Percentiles rank a stretch among this genome's conserved stretches.
phyloP scores from a whole-genome alignment of 1,140 invertebrate species.

The Coenobita brevimanus region DNA sequence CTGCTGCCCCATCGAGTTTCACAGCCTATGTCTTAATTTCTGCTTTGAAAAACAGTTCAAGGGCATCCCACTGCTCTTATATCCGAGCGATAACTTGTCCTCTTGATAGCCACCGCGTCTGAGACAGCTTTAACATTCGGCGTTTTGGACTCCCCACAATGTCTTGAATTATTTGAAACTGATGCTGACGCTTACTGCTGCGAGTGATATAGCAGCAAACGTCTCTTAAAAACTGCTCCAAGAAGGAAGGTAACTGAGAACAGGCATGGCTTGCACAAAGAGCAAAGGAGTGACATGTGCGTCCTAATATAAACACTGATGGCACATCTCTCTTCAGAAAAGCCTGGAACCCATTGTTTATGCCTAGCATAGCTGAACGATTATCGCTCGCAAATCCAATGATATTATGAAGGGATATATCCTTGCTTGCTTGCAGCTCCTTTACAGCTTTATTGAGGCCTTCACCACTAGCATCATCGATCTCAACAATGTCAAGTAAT shows the following conservation, averaged over 20 bases:
- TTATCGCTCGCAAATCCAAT: constrained; percentile 56
- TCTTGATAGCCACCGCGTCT: constrained; percentile 11
- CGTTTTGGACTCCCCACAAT: constrained; percentile 14
- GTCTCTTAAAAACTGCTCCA: constrained; percentile 13
- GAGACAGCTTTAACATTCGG: constrained; percentile 36
- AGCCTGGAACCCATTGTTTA: constrained; percentile 37
- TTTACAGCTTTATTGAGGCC: constrained; percentile 27
- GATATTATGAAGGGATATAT: constrained; percentile 61
- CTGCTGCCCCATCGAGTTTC: constrained; percentile 9
- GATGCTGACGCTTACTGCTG: constrained; percentile 7
- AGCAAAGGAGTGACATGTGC: constrained; percentile 61
- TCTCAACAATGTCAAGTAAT: constrained; percentile 39
- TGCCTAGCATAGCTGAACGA: constrained; percentile 42
- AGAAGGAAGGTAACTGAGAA: neutral
- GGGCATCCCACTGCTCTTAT: constrained; percentile 19
- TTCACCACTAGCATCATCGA: constrained; percentile 41
- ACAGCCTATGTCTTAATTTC: neutral
- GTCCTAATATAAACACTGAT: constrained; percentile 47
- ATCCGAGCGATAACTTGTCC: neutral
- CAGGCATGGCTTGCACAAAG: constrained; percentile 49
- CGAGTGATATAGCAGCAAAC: constrained; percentile 18
- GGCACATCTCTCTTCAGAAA: constrained; percentile 11
- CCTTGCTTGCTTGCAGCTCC: constrained; percentile 24
- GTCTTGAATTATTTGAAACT: constrained; percentile 34
- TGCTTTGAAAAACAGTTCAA: neutral